Evolutionary conservation across 2,797 vertebrate species (phyloP).

Genomic region (Tauraco hartlaubi): DNA sequence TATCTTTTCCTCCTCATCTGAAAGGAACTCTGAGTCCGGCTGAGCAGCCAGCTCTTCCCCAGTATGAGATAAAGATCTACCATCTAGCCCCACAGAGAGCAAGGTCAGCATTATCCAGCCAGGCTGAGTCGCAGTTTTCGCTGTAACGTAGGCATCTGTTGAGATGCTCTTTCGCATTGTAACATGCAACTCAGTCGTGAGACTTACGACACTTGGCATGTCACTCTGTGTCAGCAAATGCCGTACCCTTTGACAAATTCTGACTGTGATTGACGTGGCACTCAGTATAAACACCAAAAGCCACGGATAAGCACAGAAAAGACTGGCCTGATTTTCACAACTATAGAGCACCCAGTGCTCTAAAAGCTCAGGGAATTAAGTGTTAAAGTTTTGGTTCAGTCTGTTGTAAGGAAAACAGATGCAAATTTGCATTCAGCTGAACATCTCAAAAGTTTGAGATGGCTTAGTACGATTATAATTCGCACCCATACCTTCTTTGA

Average conservation of each 20-base stretch:
- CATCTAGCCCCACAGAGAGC: neutral
- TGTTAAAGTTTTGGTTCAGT: neutral
- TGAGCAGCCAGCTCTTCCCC: neutral
- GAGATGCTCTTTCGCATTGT: neutral
- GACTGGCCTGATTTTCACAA: neutral
- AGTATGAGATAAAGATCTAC: neutral
- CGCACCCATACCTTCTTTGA: slow-evolving; percentile 34
- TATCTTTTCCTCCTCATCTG: neutral
- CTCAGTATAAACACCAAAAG: neutral
- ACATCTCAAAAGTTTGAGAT: neutral
- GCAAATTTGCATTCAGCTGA: slow-evolving; percentile 16
- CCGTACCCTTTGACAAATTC: neutral
- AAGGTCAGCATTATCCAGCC: neutral
- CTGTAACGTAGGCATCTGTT: neutral
- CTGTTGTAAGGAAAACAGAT: neutral
- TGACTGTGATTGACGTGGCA: neutral
- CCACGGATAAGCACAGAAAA: neutral
- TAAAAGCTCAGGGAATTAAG: neutral
- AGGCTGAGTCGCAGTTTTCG: neutral
- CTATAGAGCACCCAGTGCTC: neutral
- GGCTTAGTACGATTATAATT: neutral
- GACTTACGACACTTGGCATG: neutral
- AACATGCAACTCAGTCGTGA: neutral
- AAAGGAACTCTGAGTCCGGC: neutral
- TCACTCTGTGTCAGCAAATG: neutral